Percentiles rank a stretch among this genome's conserved stretches.
Conservation (phyloP, 2,113 vertebrate species). For the Plecotus auritus region DNA sequence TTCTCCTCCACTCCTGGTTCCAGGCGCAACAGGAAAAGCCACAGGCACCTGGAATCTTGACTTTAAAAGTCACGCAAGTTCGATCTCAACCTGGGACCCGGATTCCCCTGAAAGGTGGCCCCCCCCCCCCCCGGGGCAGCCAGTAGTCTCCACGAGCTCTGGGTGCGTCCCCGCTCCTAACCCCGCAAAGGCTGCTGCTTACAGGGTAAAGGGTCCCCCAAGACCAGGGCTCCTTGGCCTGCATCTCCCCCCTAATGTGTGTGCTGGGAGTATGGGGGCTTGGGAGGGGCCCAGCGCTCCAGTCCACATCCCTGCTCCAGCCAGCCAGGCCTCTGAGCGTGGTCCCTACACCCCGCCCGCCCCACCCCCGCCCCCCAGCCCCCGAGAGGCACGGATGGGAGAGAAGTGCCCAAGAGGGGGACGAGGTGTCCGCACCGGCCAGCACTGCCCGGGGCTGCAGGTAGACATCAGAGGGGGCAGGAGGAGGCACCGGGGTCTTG, state of each 20-base stretch:
- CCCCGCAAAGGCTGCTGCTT: accelerated
- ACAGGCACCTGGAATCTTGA: background rate
- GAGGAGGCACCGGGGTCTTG: background rate
- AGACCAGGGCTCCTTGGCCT: background rate
- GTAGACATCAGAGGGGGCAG: background rate
- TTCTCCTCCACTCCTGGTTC: background rate
- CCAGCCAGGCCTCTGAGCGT: background rate
- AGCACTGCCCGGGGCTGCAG: background rate
- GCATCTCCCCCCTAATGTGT: accelerated
- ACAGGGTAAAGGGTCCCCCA: background rate
- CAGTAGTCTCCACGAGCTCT: accelerated
- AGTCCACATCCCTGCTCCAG: background rate
- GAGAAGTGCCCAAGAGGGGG: background rate
- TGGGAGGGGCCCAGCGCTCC: background rate
- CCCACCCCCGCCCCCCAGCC: background rate
- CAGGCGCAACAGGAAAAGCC: background rate
- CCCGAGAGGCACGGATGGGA: constrained; percentile 7
- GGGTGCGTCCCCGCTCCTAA: background rate
- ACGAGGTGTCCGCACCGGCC: background rate
- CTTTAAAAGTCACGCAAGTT: background rate
- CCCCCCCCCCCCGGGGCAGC: background rate
- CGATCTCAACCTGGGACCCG: background rate
- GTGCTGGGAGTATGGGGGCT: background rate
- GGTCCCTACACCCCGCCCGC: background rate
- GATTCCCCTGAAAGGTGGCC: background rate